Evolutionary conservation across 2,797 vertebrate genomes (phyloP), one percentile per base, ranked within the genome.

Genomic region (Chaetophractus vellerosus): DNA sequence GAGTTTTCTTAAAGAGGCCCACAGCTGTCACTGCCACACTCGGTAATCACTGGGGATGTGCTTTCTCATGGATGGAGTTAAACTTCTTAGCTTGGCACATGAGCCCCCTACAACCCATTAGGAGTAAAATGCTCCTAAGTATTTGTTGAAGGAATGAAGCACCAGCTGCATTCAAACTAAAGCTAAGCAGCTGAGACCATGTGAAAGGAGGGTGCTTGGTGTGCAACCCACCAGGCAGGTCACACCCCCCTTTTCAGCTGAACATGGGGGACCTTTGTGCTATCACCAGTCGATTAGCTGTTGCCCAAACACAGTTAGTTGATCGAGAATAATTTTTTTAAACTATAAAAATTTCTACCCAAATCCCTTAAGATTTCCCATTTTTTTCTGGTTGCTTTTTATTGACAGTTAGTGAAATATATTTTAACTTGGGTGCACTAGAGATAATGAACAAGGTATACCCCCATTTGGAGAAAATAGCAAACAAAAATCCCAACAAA

Each of bases 301-400:
- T 55, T 76, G 72, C 28, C 41, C 52, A 59, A 41, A 57, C 31
- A 55, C 50, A 57, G 10, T 74, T 24, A 50, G 31, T 33, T 82
- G 63, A 88, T 41, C 9, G 45, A 45, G 85, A 68, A n/a, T 57
- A 64, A 69, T 86, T 64, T 78, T 91, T 52, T 12, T 16, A 79
- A 55, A 66, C 48, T 66, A 24, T 45, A 41, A 78, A 76, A 82
- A 57, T 12, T 71, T 90, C 82, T 86, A 38, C 36, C 80, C 26
- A 72, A 74, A 59, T 72, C 31, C 36, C 9, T 75, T 38, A 89
- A 94, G 74, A 28, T 66, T 61, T 9, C 33, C 18, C 7, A 19
- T 64, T 64, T 11, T 6, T 78, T 95, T 96, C 81, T 88, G 33
- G 18, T 86, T 91, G 57, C 28, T 85, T 85, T 91, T 74, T 87